These are phyloP conservation scores for Eonycteris spelaea DNA, from an alignment of 2,113 vertebrate genomes.

Conservation along the genomic window DNA sequence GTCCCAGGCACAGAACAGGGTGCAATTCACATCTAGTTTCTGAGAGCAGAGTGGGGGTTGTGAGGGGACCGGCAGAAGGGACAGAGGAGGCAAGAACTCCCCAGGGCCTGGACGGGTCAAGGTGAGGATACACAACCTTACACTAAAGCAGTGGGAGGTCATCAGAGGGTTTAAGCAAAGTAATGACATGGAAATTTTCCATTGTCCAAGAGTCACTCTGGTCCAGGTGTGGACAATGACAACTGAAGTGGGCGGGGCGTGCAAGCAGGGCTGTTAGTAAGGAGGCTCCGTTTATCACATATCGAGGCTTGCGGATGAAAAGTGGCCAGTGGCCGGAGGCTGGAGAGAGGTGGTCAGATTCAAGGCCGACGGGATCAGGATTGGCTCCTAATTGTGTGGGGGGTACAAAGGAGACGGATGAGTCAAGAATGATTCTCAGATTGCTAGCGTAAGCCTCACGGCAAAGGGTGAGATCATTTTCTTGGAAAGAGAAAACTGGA, in stretches of 20 bases:
- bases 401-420: no score
- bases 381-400: fast-evolving
- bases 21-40: no score
- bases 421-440: neutral
- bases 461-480: neutral
- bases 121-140: neutral
- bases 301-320: neutral
- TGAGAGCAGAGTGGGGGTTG: neutral
- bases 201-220: neutral
- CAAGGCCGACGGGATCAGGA: neutral
- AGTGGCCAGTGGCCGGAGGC: neutral
- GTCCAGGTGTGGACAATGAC: neutral
- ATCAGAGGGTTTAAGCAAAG: neutral
- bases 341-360: neutral
- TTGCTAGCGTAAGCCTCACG: neutral
- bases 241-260: fast-evolving
- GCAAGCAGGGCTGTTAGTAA: neutral
- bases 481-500: neutral
- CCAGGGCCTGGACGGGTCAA: no score
- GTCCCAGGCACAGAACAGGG: neutral
- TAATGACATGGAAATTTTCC: neutral
- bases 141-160: neutral
- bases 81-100: neutral
- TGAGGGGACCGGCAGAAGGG: neutral
- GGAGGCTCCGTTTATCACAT: neutral